These are phyloP conservation scores for Anseranas semipalmata DNA, from an alignment of 2,113 vertebrate genomes.

Conservation along the genomic window DNA sequence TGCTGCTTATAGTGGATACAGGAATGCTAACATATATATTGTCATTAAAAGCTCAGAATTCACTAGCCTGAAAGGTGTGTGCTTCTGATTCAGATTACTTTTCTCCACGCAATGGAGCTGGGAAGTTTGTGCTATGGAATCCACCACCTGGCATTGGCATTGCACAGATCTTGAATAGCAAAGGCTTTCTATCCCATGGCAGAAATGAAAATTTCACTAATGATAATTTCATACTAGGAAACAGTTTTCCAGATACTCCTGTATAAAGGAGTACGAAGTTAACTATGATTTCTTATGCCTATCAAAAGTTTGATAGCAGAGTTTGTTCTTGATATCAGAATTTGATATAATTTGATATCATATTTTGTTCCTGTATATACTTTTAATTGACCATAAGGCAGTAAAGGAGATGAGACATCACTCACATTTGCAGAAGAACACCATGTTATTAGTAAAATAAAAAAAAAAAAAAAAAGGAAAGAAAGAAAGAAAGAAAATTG, in stretches of 20 bases:
- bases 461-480: background rate
- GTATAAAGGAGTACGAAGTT: background rate
- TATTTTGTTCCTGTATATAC: background rate
- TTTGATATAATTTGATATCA: too few species aligned
- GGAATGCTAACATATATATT: background rate
- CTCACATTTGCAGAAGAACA: background rate
- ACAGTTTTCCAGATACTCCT: background rate
- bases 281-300: background rate
- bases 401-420: background rate
- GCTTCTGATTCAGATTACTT: background rate
- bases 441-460: background rate
- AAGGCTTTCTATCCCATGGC: background rate
- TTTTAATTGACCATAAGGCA: background rate
- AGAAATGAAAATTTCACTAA: background rate
- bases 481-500: background rate
- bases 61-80: accelerated
- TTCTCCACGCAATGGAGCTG: background rate
- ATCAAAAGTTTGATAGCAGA: background rate
- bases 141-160: background rate
- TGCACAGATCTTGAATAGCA: background rate
- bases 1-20: background rate
- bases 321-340: too few species aligned
- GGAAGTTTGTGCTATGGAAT: background rate
- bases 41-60: background rate
- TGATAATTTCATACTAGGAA: background rate